Evolutionary conservation across 2,797 vertebrate species (phyloP).

Genomic region (Chrysocyon brachyurus): DNA sequence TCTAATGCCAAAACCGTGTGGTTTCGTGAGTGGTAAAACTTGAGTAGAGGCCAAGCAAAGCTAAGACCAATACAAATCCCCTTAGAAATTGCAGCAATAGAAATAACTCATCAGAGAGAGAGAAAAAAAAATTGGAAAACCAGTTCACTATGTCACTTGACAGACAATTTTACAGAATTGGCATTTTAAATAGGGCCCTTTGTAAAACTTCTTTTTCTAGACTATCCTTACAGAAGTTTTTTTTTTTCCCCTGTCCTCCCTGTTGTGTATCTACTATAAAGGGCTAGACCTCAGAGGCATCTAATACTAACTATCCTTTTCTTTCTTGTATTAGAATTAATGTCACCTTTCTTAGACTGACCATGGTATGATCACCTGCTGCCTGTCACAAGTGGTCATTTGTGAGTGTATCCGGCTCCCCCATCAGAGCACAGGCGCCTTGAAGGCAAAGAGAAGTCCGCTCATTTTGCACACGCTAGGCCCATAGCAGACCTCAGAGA

Average conservation of each 20-base stretch:
- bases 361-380: background rate
- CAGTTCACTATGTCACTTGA: slow-evolving; percentile 14
- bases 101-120: background rate
- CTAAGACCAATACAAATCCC: background rate
- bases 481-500: background rate
- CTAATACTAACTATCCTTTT: background rate
- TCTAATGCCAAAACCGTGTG: background rate
- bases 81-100: background rate
- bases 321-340: background rate
- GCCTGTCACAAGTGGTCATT: background rate
- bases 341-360: background rate
- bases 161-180: background rate
- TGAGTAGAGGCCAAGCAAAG: background rate
- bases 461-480: background rate
- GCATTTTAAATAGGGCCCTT: slow-evolving; percentile 33
- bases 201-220: slow-evolving; percentile 55
- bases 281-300: background rate
- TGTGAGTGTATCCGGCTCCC: background rate
- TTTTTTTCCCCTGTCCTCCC: slow-evolving; percentile 22
- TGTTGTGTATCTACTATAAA: background rate
- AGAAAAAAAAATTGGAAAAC: slow-evolving; percentile 7
- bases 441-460: slow-evolving; percentile 54
- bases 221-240: slow-evolving; percentile 70
- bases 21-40: background rate
- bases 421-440: background rate